A percentile compares a stretch with the other conserved stretches of the same genome.
These are phyloP conservation scores for Corythornis vintsioides DNA, from an alignment of 2,113 vertebrate genomes.

Conservation along the genomic window DNA sequence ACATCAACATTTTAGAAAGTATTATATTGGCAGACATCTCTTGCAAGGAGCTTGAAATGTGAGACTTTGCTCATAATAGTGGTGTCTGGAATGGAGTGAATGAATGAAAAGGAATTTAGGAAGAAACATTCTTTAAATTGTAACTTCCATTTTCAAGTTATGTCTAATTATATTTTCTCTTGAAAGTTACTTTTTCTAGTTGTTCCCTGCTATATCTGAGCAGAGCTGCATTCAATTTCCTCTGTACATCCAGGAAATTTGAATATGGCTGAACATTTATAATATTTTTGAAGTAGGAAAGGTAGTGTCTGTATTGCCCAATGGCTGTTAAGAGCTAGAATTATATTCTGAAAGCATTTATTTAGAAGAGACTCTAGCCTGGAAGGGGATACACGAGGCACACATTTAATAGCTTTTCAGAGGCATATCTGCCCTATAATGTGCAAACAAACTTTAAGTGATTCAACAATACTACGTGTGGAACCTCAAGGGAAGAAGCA, in stretches of 20 bases:
- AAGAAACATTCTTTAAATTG: neutral
- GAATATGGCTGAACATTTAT: neutral
- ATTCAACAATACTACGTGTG: neutral
- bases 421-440: neutral
- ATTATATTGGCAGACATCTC: neutral
- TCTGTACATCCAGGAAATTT: neutral
- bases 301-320: neutral
- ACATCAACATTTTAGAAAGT: neutral
- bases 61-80: neutral
- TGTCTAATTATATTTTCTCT: neutral
- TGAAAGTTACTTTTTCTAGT: neutral
- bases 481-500: neutral
- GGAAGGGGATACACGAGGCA: neutral
- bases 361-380: neutral
- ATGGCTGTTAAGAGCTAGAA: neutral
- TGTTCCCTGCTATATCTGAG: fast-evolving
- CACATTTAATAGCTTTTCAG: neutral
- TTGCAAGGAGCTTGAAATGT: neutral
- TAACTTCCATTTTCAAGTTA: neutral
- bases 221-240: neutral
- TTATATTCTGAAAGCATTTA: neutral
- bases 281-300: neutral
- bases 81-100: neutral
- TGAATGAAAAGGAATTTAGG: neutral
- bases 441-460: neutral